These are phyloP conservation scores for Shargacucullia verbasci DNA, from an alignment of 2,888 invertebrate genomes.

Conservation along the genomic window DNA sequence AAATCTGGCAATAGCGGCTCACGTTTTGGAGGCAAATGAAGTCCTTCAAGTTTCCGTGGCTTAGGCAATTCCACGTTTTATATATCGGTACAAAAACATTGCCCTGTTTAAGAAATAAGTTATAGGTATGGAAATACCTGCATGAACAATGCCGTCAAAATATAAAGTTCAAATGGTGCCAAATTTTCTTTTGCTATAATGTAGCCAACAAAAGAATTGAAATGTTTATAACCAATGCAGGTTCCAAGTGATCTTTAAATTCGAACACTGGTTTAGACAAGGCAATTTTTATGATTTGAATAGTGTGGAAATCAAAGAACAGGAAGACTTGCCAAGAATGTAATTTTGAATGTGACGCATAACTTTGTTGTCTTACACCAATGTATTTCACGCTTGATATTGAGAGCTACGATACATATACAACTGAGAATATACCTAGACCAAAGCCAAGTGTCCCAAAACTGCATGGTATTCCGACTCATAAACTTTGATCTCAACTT, in stretches of 20 bases:
- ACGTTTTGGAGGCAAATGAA: conserved; percentile 14
- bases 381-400: too few relatives aligned
- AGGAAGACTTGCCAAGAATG: background rate
- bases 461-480: too few relatives aligned
- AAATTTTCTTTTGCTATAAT: conserved; percentile 19
- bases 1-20: background rate
- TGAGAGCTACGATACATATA: too few relatives aligned
- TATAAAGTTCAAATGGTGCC: conserved; percentile 40
- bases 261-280: background rate
- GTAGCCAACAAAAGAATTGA: conserved; percentile 18
- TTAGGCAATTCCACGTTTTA: conserved; percentile 18
- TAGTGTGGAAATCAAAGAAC: conserved; percentile 11
- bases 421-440: too few relatives aligned
- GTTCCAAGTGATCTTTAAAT: conserved; percentile 3
- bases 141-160: conserved; percentile 27
- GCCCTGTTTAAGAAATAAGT: background rate
- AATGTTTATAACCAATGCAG: conserved; percentile 14
- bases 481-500: too few relatives aligned
- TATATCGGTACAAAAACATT: conserved; percentile 23
- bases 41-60: conserved; percentile 28
- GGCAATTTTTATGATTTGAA: conserved; percentile 32
- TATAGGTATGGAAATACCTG: conserved; percentile 1
- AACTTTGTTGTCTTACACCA: too few relatives aligned
- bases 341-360: too few relatives aligned
- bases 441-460: too few relatives aligned